Evolutionary conservation across 2,113 vertebrate species (phyloP).

Genomic region (Cephalopterus ornatus): DNA sequence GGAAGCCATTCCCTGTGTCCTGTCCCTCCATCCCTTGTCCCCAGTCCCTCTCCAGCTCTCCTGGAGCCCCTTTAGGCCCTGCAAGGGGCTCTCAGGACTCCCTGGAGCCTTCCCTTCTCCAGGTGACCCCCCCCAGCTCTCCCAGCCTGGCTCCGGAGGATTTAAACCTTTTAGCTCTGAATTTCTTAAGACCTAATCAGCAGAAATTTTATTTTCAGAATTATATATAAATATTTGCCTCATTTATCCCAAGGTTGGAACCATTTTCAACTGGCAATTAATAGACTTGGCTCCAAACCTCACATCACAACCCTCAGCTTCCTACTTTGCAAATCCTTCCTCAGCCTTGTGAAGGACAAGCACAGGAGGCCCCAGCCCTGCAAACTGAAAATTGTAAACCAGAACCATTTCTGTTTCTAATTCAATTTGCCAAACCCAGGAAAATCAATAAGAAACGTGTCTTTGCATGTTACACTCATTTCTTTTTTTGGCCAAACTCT

Average conservation of each 20-base stretch:
- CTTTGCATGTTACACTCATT: neutral
- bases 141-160: neutral
- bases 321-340: neutral
- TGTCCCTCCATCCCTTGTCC: neutral
- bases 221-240: neutral
- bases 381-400: neutral
- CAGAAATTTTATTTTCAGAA: neutral
- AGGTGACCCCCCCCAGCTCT: neutral
- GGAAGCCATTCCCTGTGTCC: neutral
- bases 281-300: neutral
- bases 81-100: neutral
- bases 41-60: neutral
- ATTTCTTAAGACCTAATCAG: neutral
- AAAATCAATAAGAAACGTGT: neutral
- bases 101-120: neutral
- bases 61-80: neutral
- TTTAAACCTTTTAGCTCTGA: neutral
- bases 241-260: accelerated
- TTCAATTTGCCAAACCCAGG: neutral
- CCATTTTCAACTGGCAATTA: neutral
- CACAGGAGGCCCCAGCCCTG: neutral
- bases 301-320: neutral
- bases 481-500: neutral
- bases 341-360: neutral
- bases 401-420: neutral